Base-by-base conservation (phyloP, 1,140 invertebrate genomes). In the Trachelipus rathkii region DNA sequence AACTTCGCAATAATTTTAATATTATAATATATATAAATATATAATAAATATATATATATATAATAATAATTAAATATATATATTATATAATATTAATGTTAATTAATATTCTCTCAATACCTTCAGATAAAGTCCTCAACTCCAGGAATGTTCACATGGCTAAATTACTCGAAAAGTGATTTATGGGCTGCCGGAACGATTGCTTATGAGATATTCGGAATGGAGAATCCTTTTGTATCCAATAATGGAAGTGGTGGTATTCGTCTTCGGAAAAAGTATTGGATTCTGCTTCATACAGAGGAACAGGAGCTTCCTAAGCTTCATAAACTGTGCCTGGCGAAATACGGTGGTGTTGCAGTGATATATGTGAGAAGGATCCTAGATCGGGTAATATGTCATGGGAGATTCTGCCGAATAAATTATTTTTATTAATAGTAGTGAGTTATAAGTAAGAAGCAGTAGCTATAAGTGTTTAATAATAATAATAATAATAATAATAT, bases 201-300 rank as follows among this genome's bases (percentile, higher is more conserved):
- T 72, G 91, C 91, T 0, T 95, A 94, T 84, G 93, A 95, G 86
- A 91, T 96, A 81, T 94, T 95, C 84, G 92, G 91, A 8, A 74
- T 83, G 46, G 83, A 82, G 4, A 96, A 95, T 88, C 94, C 94
- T 7, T 95, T 95, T 83, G 92, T 90, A 81, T 73, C 69, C 69
- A 77, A 71, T 74, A 68, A 19, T 4, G 19, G 44, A 15, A 33
- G 67, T 50, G 77, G 69, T 11, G n/a, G n/a, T 73, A 76, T 0
- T 78, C 73, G 4, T 60, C 50, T 11, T 81, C 82, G 4, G 70
- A 66, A 8, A 83, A 83, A 67, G 70, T 78, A 10, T 81, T 88
- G 6, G 87, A 87, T 60, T 92, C 89, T 83, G 83, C 85, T 71
- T 86, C 86, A 67, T 95, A 95, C 83, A 85, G n/a, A 85, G 10